Evolutionary conservation across 2,797 vertebrate species (phyloP).

Genomic region (Columba guinea): DNA sequence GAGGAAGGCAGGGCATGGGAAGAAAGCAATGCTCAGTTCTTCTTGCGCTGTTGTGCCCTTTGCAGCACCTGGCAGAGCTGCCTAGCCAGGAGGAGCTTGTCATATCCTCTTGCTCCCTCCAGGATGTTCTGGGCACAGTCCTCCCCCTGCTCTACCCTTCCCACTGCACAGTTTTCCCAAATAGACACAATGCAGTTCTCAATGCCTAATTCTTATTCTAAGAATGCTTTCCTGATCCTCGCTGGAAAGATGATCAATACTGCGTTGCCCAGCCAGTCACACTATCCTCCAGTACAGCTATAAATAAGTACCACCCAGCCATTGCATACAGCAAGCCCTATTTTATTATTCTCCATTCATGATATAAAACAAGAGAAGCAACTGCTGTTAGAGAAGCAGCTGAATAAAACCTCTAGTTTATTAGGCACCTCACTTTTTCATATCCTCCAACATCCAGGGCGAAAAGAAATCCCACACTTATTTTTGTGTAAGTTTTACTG

Average conservation of each 20-base stretch:
- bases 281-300: constrained; percentile 38
- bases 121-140: background rate
- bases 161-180: background rate
- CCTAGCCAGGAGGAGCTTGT: background rate
- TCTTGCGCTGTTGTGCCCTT: accelerated
- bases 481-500: background rate
- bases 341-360: constrained; percentile 66
- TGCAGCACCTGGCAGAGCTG: background rate
- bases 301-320: constrained; percentile 62
- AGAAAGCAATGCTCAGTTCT: background rate
- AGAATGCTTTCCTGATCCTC: background rate
- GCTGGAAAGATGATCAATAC: constrained; percentile 51
- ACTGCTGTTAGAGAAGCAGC: background rate
- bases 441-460: background rate
- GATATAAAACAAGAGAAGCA: background rate
- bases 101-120: background rate
- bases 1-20: background rate
- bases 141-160: background rate
- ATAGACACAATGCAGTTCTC: background rate
- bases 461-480: background rate
- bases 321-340: constrained; percentile 10
- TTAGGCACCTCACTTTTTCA: background rate
- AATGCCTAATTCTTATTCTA: constrained; percentile 43
- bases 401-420: background rate
- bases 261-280: constrained; percentile 45